Evolutionary conservation across 2,113 vertebrate genomes (phyloP), one percentile per base, ranked within the genome.

Genomic region (Hystrix brachyura): DNA sequence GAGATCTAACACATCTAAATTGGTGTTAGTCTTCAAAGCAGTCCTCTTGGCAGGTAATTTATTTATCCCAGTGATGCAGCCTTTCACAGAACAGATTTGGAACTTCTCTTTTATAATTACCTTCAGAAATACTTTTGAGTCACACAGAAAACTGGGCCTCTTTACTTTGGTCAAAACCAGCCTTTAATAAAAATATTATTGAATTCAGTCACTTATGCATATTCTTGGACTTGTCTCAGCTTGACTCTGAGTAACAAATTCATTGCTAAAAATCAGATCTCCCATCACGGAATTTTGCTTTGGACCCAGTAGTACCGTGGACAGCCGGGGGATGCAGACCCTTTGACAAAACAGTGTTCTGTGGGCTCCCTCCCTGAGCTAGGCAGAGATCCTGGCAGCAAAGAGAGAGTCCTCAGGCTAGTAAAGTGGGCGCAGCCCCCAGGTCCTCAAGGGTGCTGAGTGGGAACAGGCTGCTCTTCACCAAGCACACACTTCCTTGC

Each of bases 401-500:
- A n/a, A 27, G 0, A 46, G 62, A 32, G 3, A 12, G 4, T 32
- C 79, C 83, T 1, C 95, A 79, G 87, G 85, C 1, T 46, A 34
- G 57, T 12, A 29, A 57, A 53, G 8, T 60, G 74, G n/a, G 94
- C 23, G 17, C 27, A 2, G 76, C 72, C 0, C 90, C 96, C 29
- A 87, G 94, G 0, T 95, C 97, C 0, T 95, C 94, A 2, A 98
- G 97, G 15, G 97, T 98, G 65, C 74, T 98, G 5, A 98, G 97
- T 79, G 98, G 98, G 0, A 98, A 98, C 46, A 97, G 97, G 23
- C 64, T 98, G 0, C 98, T 98, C 18, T 98, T 98, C 7, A 96
- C 96, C 38, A 38, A 0, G 98, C 98, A 64, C 79, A 97, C 55
- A 97, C 98, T 84, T 97, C 97, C 14, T 95, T 98, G 95, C 97